A percentile compares a stretch with the other conserved stretches of the same genome.
phyloP scores from a whole-genome alignment of 2,888 invertebrate species.

The Drosophila hamatofila region DNA sequence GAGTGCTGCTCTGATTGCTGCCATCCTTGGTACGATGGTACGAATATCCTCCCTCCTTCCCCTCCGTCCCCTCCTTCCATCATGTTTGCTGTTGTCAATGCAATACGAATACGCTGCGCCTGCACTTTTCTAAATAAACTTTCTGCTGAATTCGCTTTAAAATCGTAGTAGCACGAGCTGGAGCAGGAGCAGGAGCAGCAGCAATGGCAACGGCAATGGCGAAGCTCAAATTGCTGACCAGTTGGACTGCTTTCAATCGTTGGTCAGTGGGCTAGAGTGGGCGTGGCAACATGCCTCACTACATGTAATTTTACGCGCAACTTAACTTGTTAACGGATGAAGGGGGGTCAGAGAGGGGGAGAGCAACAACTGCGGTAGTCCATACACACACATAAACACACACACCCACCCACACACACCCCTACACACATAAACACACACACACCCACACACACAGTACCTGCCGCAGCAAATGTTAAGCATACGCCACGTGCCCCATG shows the following conservation, averaged over 20 bases:
- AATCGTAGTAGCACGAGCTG: conserved; percentile 37
- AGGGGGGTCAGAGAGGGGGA: not conserved
- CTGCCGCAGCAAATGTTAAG: conserved; percentile 35
- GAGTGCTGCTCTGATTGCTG: conserved; percentile 39
- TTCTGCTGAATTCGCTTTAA: conserved; percentile 81
- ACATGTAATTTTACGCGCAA: conserved; percentile 84
- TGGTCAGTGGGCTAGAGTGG: conserved; percentile 16
- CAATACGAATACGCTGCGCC: conserved; percentile 64
- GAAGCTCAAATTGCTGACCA: conserved; percentile 75
- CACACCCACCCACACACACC: not conserved
- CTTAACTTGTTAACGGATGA: conserved; percentile 75
- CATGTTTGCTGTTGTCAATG: conserved; percentile 57
- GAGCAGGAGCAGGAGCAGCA: not conserved
- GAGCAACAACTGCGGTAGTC: not conserved
- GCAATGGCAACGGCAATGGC: not conserved
- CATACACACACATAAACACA: not conserved
- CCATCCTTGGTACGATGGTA: not conserved
- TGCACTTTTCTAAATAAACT: conserved; percentile 80
- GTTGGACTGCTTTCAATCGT: conserved; percentile 34
- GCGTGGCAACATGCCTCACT: conserved; percentile 72
- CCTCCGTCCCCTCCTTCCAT: too few species aligned
- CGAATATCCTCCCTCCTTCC: too few species aligned
- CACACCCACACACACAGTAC: conserved; percentile 3
- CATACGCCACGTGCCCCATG: conserved; percentile 51
- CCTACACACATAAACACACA: not conserved